Base-by-base conservation (phyloP, 2,113 vertebrate species). In the Corvus cornix region DNA sequence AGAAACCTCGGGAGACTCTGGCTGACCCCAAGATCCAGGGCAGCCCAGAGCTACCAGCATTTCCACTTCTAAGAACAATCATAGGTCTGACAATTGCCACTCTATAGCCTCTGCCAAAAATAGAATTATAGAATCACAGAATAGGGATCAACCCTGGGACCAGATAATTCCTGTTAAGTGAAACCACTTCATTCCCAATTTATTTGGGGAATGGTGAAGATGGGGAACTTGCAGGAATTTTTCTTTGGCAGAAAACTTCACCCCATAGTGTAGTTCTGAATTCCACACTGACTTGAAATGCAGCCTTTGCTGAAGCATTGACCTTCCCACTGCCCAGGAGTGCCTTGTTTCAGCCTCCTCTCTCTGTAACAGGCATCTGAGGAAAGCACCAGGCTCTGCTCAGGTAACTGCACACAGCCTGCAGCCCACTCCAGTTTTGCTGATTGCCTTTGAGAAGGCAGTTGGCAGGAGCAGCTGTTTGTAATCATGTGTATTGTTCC, bases 401-500 rank as follows among this genome's bases (percentile, higher is more conserved):
- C 79, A 58, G 77, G 72, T 80, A 35, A 44, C 53, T 37, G 53
- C 13, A 51, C 39, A 35, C 58, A 85, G 58, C 49, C 86, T 75
- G 37, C 69, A 85, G 62, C 49, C 46, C 11, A 31, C 55, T 28
- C 28, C 46, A 46, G 20, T 49, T 90, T 66, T 90, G 23, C 82
- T 80, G 88, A 86, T 90, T 90, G 72, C 68, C 39, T 84, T 86
- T 55, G 52, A 70, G 53, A 79, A 64, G 22, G 62, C 49, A 83
- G 46, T 53, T 5, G 6, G 26, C 58, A 77, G 66, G 18, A 91
- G 49, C 82, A 88, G 74, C 41, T 83, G 43, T 90, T 69, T 66
- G 33, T 37, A 88, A 94, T 92, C 83, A 55, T 7, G 22, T 27
- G 3, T 67, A 58, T 80, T 90, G 67, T 90, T 73, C 55, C 63